Base-by-base conservation (phyloP, 1,140 invertebrate species). In the Drosophila insularis region DNA sequence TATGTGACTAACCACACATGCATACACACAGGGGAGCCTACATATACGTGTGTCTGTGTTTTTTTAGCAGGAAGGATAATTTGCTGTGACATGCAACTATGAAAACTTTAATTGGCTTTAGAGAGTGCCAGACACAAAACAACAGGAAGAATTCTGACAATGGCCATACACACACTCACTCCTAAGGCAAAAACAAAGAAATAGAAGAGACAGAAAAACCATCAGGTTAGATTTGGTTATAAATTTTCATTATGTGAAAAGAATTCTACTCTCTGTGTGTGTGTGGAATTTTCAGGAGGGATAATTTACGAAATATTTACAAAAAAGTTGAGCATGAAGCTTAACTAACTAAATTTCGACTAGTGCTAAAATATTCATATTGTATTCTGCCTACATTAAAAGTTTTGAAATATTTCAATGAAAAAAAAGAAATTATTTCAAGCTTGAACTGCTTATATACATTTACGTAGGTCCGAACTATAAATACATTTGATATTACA, bases 21-120 rank as follows among this genome's bases (percentile, higher is more conserved):
- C n/a, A n/a, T n/a, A 32, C 32, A 35, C 32, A 27, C 27, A 27
- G 4, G 1, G 27, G 5, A 21, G 17, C 10, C 7, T 50, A 8
- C 21, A 5, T 50, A 2, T 46, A 2, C 19, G 66, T 70, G 61
- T 55, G 31, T 19, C 4, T 43, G 37, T 46, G 39, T 17, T 13
- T 21, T 17, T 66, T n/a, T n/a, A n/a, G 46, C 73, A 64, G 72
- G 55, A 64, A 82, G 79, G 37, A 82, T 86, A 87, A 86, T 82
- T 82, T 79, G 84, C 72, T 79, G 66, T 68, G 79, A 71, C 79
- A 75, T 87, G 82, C 82, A 76, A 75, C 71, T 87, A 71, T 68
- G 78, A 76, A 71, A 87, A 82, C 79, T 87, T 82, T 89, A 89
- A 87, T 87, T 87, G 84, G 70, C 63, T 64, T 35, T 60, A 64